A percentile compares a stretch with the other conserved stretches of the same genome.
These are phyloP conservation scores for Papilio glaucus DNA, from an alignment of 1,140 invertebrate genomes.

Conservation along the genomic window DNA sequence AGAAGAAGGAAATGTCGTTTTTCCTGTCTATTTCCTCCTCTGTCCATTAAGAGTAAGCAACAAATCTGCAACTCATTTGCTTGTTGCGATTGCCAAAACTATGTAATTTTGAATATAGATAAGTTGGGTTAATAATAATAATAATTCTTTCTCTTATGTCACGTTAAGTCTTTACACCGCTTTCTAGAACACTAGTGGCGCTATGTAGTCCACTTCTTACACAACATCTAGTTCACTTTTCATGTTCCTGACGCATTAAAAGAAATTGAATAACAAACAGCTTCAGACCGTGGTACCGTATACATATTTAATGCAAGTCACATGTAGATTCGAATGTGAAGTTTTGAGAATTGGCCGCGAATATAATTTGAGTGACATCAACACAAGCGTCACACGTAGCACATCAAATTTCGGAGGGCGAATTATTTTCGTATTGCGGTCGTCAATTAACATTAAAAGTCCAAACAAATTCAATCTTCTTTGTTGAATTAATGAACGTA, in stretches of 20 bases:
- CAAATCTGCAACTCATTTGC: no score
- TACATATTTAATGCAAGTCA: constrained; percentile 29
- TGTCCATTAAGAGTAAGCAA: no score
- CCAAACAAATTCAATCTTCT: not conserved
- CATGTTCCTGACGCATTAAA: constrained; percentile 2
- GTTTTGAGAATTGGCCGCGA: constrained; percentile 15
- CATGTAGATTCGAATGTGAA: constrained; percentile 25
- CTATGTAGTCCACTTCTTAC: no score
- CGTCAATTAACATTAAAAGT: constrained; percentile 9
- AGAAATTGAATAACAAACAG: constrained; percentile 14
- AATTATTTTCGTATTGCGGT: constrained; percentile 14
- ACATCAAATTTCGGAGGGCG: constrained; percentile 12
- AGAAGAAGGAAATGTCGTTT: no score
- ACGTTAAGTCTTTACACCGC: no score
- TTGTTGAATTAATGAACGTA: constrained; percentile 16
- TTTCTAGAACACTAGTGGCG: no score
- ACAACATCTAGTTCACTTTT: no score
- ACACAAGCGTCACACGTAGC: not conserved
- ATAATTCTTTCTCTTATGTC: no score
- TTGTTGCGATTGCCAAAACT: no score
- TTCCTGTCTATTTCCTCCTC: no score
- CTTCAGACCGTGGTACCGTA: not conserved
- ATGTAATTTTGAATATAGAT: no score
- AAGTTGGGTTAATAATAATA: no score
- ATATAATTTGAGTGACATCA: constrained; percentile 33